Conservation (phyloP, 2,113 vertebrate genomes). For the Xiphorhynchus elegans region DNA sequence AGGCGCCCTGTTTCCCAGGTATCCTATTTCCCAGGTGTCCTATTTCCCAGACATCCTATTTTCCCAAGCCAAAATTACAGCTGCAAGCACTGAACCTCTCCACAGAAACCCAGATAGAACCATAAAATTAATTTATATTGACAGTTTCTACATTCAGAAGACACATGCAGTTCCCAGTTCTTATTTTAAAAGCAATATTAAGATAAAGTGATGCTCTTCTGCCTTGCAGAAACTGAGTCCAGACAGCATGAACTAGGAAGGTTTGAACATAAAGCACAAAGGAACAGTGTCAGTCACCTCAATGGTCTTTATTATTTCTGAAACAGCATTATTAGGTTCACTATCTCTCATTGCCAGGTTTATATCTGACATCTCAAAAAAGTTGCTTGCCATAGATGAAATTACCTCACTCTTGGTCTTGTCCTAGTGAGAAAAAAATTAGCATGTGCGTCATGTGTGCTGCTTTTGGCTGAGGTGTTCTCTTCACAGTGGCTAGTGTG, state of each 20-base stretch:
- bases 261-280: not conserved
- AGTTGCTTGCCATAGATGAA: not conserved
- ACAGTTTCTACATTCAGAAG: not conserved
- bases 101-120: not conserved
- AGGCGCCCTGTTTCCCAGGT: not conserved
- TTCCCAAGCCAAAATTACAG: conserved; percentile 8
- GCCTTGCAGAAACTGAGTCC: not conserved
- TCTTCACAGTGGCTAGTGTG: not conserved
- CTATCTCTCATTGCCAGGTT: not conserved
- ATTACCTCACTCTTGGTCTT: not conserved
- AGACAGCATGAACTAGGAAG: not conserved
- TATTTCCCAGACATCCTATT: not conserved
- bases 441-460: not conserved
- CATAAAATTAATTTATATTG: conserved; percentile 24
- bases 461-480: not conserved
- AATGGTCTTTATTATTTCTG: not conserved
- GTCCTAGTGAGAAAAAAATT: not conserved
- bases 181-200: conserved; percentile 28
- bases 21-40: not conserved
- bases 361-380: not conserved
- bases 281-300: not conserved
- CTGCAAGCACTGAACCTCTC: not conserved
- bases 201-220: not conserved
- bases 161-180: not conserved
- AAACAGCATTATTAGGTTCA: not conserved